Evolutionary conservation across 2,113 vertebrate genomes (phyloP), one percentile per base, ranked within the genome.

Genomic region (Uropsilus gracilis): DNA sequence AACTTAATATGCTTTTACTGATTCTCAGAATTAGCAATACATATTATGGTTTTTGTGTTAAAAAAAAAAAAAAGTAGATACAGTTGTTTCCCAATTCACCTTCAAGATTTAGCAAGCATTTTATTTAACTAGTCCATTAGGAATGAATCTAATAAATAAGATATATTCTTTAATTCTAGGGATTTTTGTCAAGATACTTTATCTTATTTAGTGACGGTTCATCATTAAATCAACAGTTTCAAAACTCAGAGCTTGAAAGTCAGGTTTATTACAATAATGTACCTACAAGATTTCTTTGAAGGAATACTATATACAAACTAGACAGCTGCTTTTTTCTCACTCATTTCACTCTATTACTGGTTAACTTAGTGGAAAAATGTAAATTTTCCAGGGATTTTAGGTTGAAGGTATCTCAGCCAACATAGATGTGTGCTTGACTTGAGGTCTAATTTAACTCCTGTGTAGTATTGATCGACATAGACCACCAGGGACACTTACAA

Each of bases 341-440:
- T 99, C 99, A 99, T 99, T 99, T 99, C 98, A 99, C 98, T 98
- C 98, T 96, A 97, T 99, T 99, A 99, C 99, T 99, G 99, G 99
- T 99, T 99, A 99, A 99, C 99, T 99, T 98, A 97, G 98, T 99
- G 99, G 99, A 99, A 99, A 99, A 99, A 99, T 98, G 98, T 98
- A 98, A 98, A 99, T 99, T 99, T 99, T 99, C 98, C 98, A 98
- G 99, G 98, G 98, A 99, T 98, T 99, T 98, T 98, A 98, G 98
- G 98, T 98, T 98, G 97, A 97, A 98, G 98, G 97, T 98, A 98
- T 98, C 98, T 98, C 98, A 98, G 98, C 98, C 98, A 99, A 99
- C 97, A 96, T 98, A 98, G 98, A 98, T 98, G 82, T 90, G 98
- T 98, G 98, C 98, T 98, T 98, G 98, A 99, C 98, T 99, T 98